phyloP scores from a whole-genome alignment of 2,113 vertebrate genomes.

The Pontoporia blainvillei region DNA sequence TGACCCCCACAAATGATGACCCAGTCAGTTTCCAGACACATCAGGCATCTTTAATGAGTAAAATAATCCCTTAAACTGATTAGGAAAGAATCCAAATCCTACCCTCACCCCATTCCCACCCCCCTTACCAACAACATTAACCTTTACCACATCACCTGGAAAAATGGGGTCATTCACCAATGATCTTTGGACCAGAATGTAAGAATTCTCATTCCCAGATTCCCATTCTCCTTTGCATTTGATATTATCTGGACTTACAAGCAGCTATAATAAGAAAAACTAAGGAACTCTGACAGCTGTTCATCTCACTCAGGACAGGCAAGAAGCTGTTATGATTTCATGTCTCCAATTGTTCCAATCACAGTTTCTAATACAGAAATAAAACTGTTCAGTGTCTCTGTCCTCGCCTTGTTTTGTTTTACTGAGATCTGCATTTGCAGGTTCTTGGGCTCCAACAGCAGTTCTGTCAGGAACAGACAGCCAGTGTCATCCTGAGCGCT shows the following conservation, averaged over 20 bases:
- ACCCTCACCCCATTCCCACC: not conserved
- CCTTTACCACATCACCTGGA: not conserved
- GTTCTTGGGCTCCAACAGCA: conserved; percentile 75
- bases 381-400: conserved; percentile 79
- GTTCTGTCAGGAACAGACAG: conserved; percentile 88
- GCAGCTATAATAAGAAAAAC: not conserved
- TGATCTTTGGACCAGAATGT: not conserved
- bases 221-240: not conserved
- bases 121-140: not conserved
- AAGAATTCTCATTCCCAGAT: not conserved
- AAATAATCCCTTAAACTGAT: not conserved
- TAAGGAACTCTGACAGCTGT: not conserved
- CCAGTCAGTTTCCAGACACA: not conserved
- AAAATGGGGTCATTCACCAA: not conserved
- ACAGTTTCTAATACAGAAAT: conserved; percentile 82
- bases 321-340: conserved; percentile 65
- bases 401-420: conserved; percentile 84
- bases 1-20: not conserved
- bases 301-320: not conserved
- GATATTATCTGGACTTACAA: not conserved
- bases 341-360: conserved; percentile 75
- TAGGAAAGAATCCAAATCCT: not conserved
- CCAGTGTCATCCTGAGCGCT: conserved; percentile 84
- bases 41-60: conserved; percentile 33
- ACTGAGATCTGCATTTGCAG: conserved; percentile 81